Base-by-base conservation (phyloP, 64 coral and sea anemone species). In the Hydrozoanthus tunicans region DNA sequence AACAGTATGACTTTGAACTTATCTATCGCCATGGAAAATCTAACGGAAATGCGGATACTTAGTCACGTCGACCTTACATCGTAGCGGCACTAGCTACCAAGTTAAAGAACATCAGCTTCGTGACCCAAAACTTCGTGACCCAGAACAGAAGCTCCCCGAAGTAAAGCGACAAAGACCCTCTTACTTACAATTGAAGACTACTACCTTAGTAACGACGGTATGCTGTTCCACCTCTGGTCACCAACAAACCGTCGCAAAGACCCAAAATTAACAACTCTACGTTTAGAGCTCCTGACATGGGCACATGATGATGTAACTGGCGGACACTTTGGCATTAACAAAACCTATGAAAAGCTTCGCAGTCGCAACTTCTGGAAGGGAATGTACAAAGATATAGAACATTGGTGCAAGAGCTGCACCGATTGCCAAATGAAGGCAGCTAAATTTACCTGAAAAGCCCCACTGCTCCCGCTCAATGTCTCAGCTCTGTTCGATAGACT, bases 321-420 rank as follows among this genome's bases (percentile, higher is more conserved):
- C 5, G 80, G 93, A 78, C 89, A 94, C 73, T 77, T 94, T 58
- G 92, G 91, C 10, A 86, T 85, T 3, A 62, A 85, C 5, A 92
- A 92, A 77, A 92, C 91, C 3, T 92, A 92, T 27, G 23, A 92
- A 17, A 92, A 92, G 25, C 11, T 92, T 5, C 27, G 81, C 7
- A 85, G 32, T 43, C 32, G 32, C 32, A 85, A 60, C 62, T 62
- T 25, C 32, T 43, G 32, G 32, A 43, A 43, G 32, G 32, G 32
- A 43, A 43, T 43, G 32, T 43, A 43, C 2, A 83, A 64, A 64
- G 81, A 64, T 51, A 51, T 83, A 5, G 81, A 83, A 25, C 81
- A 83, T 64, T 20, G 20, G 20, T 20, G 20, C 59, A 83, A 12
- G 81, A 57, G 9, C 62, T 64, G 81, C 77, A 65, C 75, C 6